Base-by-base conservation (phyloP, 2,113 vertebrate species). In the Passer domesticus region DNA sequence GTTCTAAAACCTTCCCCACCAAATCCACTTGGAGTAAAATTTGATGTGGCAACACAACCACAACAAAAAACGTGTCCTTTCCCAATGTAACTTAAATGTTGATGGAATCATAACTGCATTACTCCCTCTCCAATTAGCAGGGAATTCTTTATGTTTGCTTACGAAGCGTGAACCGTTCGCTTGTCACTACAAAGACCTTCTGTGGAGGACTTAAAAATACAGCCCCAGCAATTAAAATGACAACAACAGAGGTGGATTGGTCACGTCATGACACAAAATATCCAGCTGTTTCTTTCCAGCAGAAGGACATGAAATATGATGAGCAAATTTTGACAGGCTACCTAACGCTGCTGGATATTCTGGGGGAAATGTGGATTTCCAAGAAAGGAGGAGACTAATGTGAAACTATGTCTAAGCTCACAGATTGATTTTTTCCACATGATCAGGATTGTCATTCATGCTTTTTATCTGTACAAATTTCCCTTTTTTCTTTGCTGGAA, bases 131-230 rank as follows among this genome's bases (percentile, higher is more conserved):
- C 91, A 94, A 94, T 95, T 96, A 96, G 94, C 87, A 96, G 90
- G 94, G 92, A 67, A 83, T 87, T 80, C 95, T 95, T 96, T 96
- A 91, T 94, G 87, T 96, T 91, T 94, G 95, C 96, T 94, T 94
- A 96, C 15, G 24, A 91, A 97, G 94, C 89, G 75, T 91, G 91
- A 96, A 96, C 96, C 13, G 17, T 62, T 86, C 27, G 5, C 96
- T 96, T 95, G 92, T 91, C 91, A 50, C 89, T 83, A 95, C 96
- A 97, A 96, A 96, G 96, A 84, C 96, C 93, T 95, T 97, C 96
- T 97, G 96, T 94, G 77, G 90, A 89, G 86, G 91, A 93, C 79
- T 93, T 92, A 52, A 92, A 92, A 97, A 94, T 83, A 50, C 94
- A 96, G 75, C 92, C 93, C 81, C 88, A 89, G 94, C 90, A 96